phyloP scores from a whole-genome alignment of 2,888 invertebrate species.

The Sinodicranocentrus sp. region DNA sequence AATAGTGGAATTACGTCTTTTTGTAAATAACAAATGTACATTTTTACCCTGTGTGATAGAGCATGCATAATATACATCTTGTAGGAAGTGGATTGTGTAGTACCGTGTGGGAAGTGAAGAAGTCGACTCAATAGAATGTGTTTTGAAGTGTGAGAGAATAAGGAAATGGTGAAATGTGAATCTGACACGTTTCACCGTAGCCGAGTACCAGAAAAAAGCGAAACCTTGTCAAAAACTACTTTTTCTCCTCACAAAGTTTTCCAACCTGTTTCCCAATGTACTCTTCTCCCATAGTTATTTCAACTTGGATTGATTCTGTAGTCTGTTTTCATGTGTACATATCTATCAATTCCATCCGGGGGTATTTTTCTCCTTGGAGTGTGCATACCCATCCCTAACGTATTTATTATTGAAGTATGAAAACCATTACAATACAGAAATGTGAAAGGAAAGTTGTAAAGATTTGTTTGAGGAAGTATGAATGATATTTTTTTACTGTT shows the following conservation, averaged over 20 bases:
- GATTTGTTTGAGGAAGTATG: no score
- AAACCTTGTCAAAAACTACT: conserved; percentile 43
- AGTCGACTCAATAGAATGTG: background rate
- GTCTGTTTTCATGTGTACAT: no score
- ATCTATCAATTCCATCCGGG: background rate
- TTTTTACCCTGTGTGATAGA: background rate
- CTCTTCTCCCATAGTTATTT: conserved; percentile 1
- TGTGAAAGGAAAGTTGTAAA: no score
- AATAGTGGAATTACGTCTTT: background rate
- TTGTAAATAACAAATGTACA: no score
- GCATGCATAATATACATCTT: background rate
- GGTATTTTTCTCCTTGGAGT: background rate
- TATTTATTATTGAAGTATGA: no score
- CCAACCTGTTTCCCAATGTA: conserved; percentile 32
- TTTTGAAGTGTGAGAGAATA: conserved; percentile 21
- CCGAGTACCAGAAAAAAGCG: conserved; percentile 28
- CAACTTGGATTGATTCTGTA: background rate
- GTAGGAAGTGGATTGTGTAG: background rate
- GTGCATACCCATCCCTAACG: background rate
- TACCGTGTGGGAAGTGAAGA: conserved; percentile 1
- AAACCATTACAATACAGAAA: no score
- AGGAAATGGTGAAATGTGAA: conserved; percentile 29
- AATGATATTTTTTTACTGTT: no score
- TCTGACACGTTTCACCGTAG: conserved; percentile 28
- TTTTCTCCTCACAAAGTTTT: conserved; percentile 32